These are phyloP conservation scores for Lasioglossum figueresi DNA, from an alignment of 2,888 invertebrate species.

Conservation along the genomic window DNA sequence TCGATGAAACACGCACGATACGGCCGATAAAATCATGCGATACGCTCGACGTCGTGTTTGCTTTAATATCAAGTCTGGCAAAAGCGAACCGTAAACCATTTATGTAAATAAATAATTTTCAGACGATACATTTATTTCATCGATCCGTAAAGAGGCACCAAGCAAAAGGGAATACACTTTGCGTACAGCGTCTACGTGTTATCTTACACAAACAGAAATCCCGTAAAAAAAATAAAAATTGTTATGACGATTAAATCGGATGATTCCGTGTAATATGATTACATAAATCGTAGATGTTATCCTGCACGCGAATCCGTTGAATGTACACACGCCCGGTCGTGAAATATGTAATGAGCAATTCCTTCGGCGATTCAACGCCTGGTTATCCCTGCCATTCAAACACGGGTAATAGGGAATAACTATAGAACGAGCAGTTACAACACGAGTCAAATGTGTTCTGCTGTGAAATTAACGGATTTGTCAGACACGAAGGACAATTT, in stretches of 20 bases:
- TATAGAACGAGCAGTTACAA: neutral
- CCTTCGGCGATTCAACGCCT: neutral
- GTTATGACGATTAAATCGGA: neutral
- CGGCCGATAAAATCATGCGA: conserved; percentile 7
- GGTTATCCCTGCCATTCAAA: neutral
- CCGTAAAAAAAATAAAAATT: neutral
- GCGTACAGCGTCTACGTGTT: neutral
- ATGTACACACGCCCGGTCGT: neutral
- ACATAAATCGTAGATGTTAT: conserved; percentile 38
- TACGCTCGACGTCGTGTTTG: conserved; percentile 4
- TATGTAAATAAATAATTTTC: neutral
- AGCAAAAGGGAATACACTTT: neutral
- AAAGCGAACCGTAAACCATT: neutral
- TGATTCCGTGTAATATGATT: conserved; percentile 10
- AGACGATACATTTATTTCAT: neutral
- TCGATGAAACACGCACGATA: neutral
- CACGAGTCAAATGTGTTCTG: neutral
- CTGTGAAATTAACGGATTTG: neutral
- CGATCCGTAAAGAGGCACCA: neutral
- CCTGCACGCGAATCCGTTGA: neutral
- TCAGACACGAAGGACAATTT: neutral
- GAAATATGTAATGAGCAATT: neutral
- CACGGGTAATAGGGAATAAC: neutral
- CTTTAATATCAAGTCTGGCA: neutral
- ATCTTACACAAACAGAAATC: neutral